These are phyloP conservation scores for Drosophila biarmipes DNA, from an alignment of 1,140 invertebrate species.

Conservation along the genomic window DNA sequence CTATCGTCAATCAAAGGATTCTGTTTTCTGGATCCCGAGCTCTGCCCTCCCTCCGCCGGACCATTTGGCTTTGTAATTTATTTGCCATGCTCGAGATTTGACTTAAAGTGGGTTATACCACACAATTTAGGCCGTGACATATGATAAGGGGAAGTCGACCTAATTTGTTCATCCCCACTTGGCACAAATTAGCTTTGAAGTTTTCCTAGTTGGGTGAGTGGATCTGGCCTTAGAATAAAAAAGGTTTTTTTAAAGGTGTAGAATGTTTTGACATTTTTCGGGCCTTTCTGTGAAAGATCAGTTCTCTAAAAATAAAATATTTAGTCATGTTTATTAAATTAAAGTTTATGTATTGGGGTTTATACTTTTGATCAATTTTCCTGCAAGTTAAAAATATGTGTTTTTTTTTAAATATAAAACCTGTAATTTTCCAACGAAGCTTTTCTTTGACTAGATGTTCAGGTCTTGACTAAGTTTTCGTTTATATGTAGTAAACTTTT, in stretches of 20 bases:
- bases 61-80: slow-evolving; percentile 43
- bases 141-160: slow-evolving; percentile 30
- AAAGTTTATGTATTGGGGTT: background rate
- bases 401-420: background rate
- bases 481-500: background rate
- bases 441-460: background rate
- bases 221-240: background rate
- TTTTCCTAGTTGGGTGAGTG: background rate
- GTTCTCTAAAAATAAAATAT: background rate
- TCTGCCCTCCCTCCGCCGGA: slow-evolving; percentile 1
- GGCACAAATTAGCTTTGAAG: slow-evolving; percentile 5
- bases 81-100: slow-evolving; percentile 34
- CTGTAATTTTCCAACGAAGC: background rate
- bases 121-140: slow-evolving; percentile 39
- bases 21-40: slow-evolving; percentile 4
- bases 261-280: background rate
- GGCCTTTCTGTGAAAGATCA: background rate
- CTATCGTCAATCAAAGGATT: slow-evolving; percentile 47
- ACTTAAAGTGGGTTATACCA: slow-evolving; percentile 37
- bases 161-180: slow-evolving; percentile 15
- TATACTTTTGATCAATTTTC: background rate
- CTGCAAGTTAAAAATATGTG: no score
- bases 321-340: no score
- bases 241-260: background rate
- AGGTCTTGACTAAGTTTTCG: background rate